Percentiles rank a stretch among this genome's conserved stretches.
These are phyloP conservation scores for Argynnis bischoffii DNA, from an alignment of 2,888 invertebrate genomes.

Conservation along the genomic window DNA sequence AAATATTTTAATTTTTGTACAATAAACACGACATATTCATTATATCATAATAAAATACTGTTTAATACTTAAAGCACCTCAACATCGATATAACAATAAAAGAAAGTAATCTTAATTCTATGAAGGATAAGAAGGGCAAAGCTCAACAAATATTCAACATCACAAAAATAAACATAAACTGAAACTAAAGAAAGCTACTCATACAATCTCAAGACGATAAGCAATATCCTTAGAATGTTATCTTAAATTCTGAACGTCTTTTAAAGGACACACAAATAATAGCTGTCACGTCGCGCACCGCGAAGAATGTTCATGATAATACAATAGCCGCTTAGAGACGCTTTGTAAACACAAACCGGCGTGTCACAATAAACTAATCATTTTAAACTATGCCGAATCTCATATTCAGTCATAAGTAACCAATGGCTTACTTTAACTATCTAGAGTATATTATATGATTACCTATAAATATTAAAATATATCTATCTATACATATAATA, in stretches of 20 bases:
- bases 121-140: background rate
- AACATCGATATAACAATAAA: too few relatives aligned
- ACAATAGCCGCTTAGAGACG: slow-evolving; percentile 30
- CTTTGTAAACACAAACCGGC: slow-evolving; percentile 31
- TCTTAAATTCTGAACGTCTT: slow-evolving; percentile 13
- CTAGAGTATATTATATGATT: background rate
- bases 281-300: slow-evolving; percentile 26
- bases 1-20: too few relatives aligned
- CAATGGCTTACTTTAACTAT: background rate
- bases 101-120: too few relatives aligned
- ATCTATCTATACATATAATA: too few relatives aligned
- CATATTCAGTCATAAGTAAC: background rate
- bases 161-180: too few relatives aligned
- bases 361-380: slow-evolving; percentile 28
- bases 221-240: slow-evolving; percentile 15
- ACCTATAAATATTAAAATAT: background rate
- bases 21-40: too few relatives aligned
- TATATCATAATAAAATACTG: too few relatives aligned
- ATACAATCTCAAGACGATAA: slow-evolving; percentile 3
- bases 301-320: slow-evolving; percentile 35
- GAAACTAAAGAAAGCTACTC: background rate
- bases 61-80: too few relatives aligned
- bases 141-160: background rate
- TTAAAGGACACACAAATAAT: slow-evolving; percentile 30
- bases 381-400: slow-evolving; percentile 9